Percentiles rank a stretch among this genome's conserved stretches.
These are phyloP conservation scores for Pycnomerus fuliginosus DNA, from an alignment of 2,888 invertebrate species.

Conservation along the genomic window DNA sequence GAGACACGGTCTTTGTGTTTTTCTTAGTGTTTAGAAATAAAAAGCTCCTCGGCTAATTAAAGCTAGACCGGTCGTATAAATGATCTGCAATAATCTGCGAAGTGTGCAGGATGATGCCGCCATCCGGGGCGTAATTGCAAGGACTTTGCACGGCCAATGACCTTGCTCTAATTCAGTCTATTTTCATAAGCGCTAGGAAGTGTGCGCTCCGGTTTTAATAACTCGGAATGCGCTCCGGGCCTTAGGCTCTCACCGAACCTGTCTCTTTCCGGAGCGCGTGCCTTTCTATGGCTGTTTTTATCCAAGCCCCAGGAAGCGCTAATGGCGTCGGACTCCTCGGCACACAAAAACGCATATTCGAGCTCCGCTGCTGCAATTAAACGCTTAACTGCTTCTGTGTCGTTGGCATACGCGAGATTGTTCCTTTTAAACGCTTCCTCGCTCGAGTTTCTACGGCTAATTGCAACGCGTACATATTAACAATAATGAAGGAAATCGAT, in stretches of 20 bases:
- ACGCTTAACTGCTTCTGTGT: conserved; percentile 16
- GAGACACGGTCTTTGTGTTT: too few relatives aligned
- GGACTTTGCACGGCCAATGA: conserved; percentile 44
- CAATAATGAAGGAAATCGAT: conserved; percentile 28
- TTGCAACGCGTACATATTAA: conserved; percentile 15
- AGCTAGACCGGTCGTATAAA: too few relatives aligned
- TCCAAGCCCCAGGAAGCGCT: background rate
- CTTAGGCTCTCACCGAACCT: conserved; percentile 27
- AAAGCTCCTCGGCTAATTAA: too few relatives aligned
- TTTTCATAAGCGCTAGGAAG: conserved; percentile 42
- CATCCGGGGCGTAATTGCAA: too few relatives aligned
- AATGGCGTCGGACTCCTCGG: too few relatives aligned
- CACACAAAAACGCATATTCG: too few relatives aligned
- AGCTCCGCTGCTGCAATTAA: too few relatives aligned
- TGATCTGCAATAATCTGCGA: too few relatives aligned
- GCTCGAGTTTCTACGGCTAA: conserved; percentile 13
- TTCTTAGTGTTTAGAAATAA: too few relatives aligned
- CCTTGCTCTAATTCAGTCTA: conserved; percentile 46
- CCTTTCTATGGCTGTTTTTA: conserved; percentile 9
- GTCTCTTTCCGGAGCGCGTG: conserved; percentile 40
- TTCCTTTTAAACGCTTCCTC: conserved; percentile 8
- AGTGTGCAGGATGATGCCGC: too few relatives aligned
- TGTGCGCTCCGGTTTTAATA: conserved; percentile 44
- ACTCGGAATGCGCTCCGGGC: conserved; percentile 33
- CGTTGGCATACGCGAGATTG: conserved; percentile 9